A percentile compares a stretch with the other conserved stretches of the same genome.
These are phyloP conservation scores for Ciconia boyciana DNA, from an alignment of 2,113 vertebrate species.

Conservation along the genomic window DNA sequence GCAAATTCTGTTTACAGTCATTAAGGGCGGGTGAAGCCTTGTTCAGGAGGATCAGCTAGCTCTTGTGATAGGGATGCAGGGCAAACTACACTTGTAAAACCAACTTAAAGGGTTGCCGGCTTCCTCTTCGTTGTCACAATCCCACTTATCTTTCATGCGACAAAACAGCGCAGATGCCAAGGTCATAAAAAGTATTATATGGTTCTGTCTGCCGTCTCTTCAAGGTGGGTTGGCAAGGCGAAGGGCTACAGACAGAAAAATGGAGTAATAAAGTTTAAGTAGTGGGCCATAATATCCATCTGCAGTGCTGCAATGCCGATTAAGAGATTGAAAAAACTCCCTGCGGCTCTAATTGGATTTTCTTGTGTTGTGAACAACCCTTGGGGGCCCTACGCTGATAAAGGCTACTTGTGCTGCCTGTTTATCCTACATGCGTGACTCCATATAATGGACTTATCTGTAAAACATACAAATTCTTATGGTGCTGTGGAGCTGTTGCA, in stretches of 20 bases:
- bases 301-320: slow-evolving; percentile 68
- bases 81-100: slow-evolving; percentile 1
- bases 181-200: slow-evolving; percentile 66
- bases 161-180: slow-evolving; percentile 62
- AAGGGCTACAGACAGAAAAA: slow-evolving; percentile 71
- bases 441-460: slow-evolving; percentile 51
- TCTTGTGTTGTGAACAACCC: slow-evolving; percentile 53
- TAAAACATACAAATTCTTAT: slow-evolving; percentile 3
- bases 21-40: not conserved
- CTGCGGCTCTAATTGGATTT: slow-evolving; percentile 76
- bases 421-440: slow-evolving; percentile 66
- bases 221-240: slow-evolving; percentile 68
- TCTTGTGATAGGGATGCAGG: not conserved
- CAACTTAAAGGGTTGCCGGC: not conserved
- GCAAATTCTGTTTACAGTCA: not conserved
- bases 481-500: not conserved
- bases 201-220: slow-evolving; percentile 54
- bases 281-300: slow-evolving; percentile 75
- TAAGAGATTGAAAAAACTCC: slow-evolving; percentile 72
- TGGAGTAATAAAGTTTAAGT: slow-evolving; percentile 74
- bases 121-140: slow-evolving; percentile 14
- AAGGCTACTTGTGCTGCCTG: slow-evolving; percentile 60
- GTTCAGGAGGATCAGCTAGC: not conserved
- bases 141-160: slow-evolving; percentile 27
- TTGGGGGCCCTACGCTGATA: slow-evolving; percentile 52